These are phyloP conservation scores for Drosophila lini DNA, from an alignment of 1,140 invertebrate genomes.

Conservation along the genomic window DNA sequence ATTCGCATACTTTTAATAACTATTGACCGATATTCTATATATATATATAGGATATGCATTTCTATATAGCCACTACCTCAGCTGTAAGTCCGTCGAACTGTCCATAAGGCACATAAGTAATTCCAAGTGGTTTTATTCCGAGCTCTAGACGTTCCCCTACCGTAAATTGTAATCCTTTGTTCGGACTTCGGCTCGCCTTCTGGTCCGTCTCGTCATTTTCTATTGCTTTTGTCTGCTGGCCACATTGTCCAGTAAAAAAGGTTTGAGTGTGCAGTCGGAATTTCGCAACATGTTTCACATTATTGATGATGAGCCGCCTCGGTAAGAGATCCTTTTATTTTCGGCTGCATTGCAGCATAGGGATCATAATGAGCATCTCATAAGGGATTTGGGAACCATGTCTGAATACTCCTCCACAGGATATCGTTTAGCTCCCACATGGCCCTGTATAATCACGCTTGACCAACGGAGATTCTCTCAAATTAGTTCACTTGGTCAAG, in stretches of 20 bases:
- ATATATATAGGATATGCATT: not conserved
- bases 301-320: slow-evolving; percentile 64
- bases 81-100: not conserved
- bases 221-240: slow-evolving; percentile 72
- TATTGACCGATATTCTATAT: not conserved
- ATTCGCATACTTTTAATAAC: not conserved
- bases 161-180: slow-evolving; percentile 51
- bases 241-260: slow-evolving; percentile 68
- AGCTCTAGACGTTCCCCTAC: slow-evolving; percentile 16
- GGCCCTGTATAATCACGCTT: slow-evolving; percentile 59
- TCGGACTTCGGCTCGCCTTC: slow-evolving; percentile 14
- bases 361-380: slow-evolving; percentile 59
- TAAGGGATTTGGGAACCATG: slow-evolving; percentile 55
- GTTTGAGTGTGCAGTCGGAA: slow-evolving; percentile 65
- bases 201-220: slow-evolving; percentile 29
- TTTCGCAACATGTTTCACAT: slow-evolving; percentile 80
- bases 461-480: slow-evolving; percentile 27
- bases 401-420: slow-evolving; percentile 30
- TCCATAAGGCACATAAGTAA: slow-evolving; percentile 39
- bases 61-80: not conserved
- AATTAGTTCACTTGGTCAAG: slow-evolving; percentile 60
- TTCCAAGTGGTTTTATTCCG: slow-evolving; percentile 56
- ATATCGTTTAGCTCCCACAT: slow-evolving; percentile 54
- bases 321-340: slow-evolving; percentile 34
- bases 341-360: slow-evolving; percentile 26